Base-by-base conservation (phyloP, 2,888 invertebrate species). In the Oligia strigilis region DNA sequence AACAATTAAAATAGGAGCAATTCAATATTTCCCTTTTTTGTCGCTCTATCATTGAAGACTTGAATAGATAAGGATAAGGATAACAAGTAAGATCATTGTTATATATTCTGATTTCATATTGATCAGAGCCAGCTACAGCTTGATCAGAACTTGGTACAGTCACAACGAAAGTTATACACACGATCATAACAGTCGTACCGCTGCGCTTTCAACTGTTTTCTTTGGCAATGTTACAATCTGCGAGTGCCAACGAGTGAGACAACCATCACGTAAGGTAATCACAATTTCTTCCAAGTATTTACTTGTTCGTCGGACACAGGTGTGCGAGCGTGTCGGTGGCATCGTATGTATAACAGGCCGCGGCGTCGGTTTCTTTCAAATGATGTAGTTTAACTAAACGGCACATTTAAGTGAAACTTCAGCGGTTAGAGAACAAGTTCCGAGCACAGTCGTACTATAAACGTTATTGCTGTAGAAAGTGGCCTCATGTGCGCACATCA, bases 331-430 rank as follows among this genome's bases (percentile, higher is more conserved):
- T 29, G 58, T 14, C 4, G 17, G 29, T 43, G 67, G 19, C n/a
- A 64, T 29, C 55, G 36, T 19, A 43, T 52, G 70, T 69, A 19
- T 14, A 58, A 14, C 52, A 5, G 46, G n/a, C 69, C 29, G 69
- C 29, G 69, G 29, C 52, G 49, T 29, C 17, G n/a, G 60, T 72
- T 77, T 82, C 75, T 75, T 78, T 55, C 40, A 78, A 87, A 83
- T 77, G 46, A 83, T 75, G 69, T 84, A 75, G 66, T 83, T 87
- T 83, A 83, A 70, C 64, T 75, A 81, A 84, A 84, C 58, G 66
- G 67, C 19, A 55, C 66, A 19, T 75, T 87, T 84, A 78, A 77
- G 87, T 70, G 87, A 87, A 85, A 85, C 72, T 87, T 36, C n/a
- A 9, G 43, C 11, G 66, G 64, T 66, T 67, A 58, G 69, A 75